These are phyloP conservation scores for Lepidocolaptes lacrymiger DNA, from an alignment of 2,797 vertebrate species.

Conservation along the genomic window DNA sequence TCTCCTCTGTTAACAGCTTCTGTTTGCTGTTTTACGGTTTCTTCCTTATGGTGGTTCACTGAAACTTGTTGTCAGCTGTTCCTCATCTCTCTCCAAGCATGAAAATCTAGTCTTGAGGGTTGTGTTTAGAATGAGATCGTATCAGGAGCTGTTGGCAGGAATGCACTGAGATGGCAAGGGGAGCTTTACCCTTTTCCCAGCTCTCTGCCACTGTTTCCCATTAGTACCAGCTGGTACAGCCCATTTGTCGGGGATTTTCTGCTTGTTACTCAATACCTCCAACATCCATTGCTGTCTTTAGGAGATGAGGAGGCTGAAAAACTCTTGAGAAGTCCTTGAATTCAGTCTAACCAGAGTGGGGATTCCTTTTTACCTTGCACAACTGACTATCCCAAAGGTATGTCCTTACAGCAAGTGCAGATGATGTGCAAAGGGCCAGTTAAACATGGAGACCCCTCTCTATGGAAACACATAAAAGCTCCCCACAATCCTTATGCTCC, in stretches of 20 bases:
- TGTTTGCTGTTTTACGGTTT: neutral
- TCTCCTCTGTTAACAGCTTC: neutral
- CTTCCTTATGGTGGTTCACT: neutral
- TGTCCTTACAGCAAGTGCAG: neutral
- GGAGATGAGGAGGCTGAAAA: neutral
- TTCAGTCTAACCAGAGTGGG: neutral
- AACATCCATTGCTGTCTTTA: neutral
- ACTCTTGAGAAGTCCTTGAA: neutral
- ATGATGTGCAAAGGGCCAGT: neutral
- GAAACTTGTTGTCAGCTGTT: neutral
- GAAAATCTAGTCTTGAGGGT: conserved; percentile 22
- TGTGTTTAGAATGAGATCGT: neutral
- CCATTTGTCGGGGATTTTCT: conserved; percentile 20
- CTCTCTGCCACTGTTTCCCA: neutral
- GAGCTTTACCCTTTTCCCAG: neutral
- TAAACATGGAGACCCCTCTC: neutral
- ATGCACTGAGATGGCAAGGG: neutral
- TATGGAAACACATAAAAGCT: neutral
- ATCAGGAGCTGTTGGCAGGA: conserved; percentile 20
- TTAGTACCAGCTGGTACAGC: neutral
- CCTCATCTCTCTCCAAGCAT: conserved; percentile 4
- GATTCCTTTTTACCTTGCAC: neutral
- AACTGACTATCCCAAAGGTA: neutral
- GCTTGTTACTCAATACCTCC: neutral
- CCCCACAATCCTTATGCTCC: neutral